phyloP scores from a whole-genome alignment of 1,140 invertebrate genomes.

The Diachasma alloeum region DNA sequence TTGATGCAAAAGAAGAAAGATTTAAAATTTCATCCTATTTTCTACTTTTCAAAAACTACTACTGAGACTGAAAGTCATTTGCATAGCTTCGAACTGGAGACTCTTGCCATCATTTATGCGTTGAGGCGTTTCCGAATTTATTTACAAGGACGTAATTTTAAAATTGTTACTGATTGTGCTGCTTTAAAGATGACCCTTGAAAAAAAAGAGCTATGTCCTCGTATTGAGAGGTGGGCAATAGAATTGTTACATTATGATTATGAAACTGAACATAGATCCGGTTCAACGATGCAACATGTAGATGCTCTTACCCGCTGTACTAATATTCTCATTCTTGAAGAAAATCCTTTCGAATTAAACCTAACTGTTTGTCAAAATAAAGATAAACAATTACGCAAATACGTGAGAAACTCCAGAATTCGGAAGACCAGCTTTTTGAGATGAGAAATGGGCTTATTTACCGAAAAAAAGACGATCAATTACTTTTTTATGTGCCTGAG shows the following conservation, averaged over 20 bases:
- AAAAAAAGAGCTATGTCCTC: conserved; percentile 39
- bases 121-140: conserved; percentile 27
- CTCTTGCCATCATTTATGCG: conserved; percentile 29
- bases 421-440: neutral
- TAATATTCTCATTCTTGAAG: neutral
- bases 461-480: neutral
- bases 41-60: conserved; percentile 27
- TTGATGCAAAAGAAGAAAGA: conserved; percentile 27
- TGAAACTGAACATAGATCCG: conserved; percentile 36
- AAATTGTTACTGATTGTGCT: conserved; percentile 18
- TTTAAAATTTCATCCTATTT: conserved; percentile 22
- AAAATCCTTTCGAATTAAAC: neutral
- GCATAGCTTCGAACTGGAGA: conserved; percentile 31
- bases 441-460: neutral
- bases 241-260: conserved; percentile 46
- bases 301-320: conserved; percentile 47
- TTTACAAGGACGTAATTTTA: conserved; percentile 14
- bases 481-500: neutral
- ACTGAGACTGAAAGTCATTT: conserved; percentile 22
- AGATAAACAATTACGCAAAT: neutral
- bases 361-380: neutral
- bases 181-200: conserved; percentile 48
- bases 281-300: conserved; percentile 42
- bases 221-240: conserved; percentile 50
- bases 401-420: neutral